These are phyloP conservation scores for Chloropsis hardwickii DNA, from an alignment of 2,113 vertebrate genomes.

Conservation along the genomic window DNA sequence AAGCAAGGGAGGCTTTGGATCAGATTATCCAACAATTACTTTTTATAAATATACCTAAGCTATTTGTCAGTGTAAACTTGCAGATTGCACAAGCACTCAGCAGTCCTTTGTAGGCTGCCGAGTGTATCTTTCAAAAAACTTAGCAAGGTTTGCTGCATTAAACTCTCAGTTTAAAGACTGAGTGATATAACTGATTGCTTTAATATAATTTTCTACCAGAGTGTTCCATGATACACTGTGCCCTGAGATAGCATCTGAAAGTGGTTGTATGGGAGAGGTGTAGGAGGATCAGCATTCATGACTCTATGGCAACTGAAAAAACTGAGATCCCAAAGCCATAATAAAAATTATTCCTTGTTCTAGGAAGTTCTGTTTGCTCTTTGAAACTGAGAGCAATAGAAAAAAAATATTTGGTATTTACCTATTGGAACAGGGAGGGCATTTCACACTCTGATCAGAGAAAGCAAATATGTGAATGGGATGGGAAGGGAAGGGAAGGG, in stretches of 20 bases:
- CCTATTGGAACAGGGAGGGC: not conserved
- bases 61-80: not conserved
- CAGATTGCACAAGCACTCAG: not conserved
- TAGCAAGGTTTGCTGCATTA: not conserved
- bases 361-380: not conserved
- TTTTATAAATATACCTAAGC: not conserved
- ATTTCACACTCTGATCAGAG: not conserved
- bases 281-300: not conserved
- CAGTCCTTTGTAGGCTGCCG: not conserved
- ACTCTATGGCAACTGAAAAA: not conserved
- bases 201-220: constrained; percentile 16
- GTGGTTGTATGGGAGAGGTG: not conserved
- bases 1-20: not conserved
- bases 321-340: not conserved
- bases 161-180: not conserved
- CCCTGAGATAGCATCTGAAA: not conserved
- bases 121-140: not conserved
- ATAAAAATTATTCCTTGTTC: not conserved
- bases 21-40: not conserved
- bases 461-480: not conserved
- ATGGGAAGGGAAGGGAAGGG: not conserved
- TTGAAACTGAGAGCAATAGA: not conserved
- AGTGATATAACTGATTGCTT: constrained; percentile 7
- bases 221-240: not conserved
- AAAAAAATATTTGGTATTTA: not conserved